Percentiles rank a stretch among this genome's conserved stretches.
phyloP scores from a whole-genome alignment of 2,113 vertebrate species.

The Amazona guildingii region DNA sequence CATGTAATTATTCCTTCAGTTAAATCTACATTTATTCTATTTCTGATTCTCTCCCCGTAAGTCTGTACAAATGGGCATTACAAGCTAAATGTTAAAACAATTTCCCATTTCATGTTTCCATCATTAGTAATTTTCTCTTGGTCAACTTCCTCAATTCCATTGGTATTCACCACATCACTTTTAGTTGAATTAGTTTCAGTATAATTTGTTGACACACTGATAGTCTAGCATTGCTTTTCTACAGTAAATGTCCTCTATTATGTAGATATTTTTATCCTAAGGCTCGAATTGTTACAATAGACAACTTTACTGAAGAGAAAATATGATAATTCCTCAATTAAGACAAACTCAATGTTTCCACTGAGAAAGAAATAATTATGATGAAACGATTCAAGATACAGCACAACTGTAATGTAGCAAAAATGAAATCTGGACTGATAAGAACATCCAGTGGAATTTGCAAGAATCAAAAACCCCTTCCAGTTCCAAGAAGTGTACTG shows the following conservation, averaged over 20 bases:
- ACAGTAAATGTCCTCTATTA: not conserved
- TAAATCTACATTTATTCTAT: not conserved
- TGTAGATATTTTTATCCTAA: not conserved
- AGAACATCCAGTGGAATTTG: not conserved
- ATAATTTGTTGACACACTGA: not conserved
- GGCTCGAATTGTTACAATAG: not conserved
- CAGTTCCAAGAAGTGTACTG: not conserved
- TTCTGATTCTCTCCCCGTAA: not conserved
- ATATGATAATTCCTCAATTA: constrained; percentile 7
- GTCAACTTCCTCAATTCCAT: not conserved
- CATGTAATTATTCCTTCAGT: not conserved
- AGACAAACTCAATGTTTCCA: not conserved
- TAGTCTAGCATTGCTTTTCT: not conserved
- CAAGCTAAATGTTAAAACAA: not conserved
- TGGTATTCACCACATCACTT: not conserved
- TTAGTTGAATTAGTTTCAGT: not conserved
- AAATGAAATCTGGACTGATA: constrained; percentile 6
- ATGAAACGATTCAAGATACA: not conserved
- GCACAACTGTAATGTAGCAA: not conserved
- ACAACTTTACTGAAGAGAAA: not conserved
- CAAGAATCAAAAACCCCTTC: not conserved
- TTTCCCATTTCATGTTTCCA: not conserved
- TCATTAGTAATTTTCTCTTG: not conserved
- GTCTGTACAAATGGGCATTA: not conserved
- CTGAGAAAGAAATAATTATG: constrained; percentile 1